Evolutionary conservation across 1,140 invertebrate genomes (phyloP).

Genomic region (Zaprionus taronus): DNA sequence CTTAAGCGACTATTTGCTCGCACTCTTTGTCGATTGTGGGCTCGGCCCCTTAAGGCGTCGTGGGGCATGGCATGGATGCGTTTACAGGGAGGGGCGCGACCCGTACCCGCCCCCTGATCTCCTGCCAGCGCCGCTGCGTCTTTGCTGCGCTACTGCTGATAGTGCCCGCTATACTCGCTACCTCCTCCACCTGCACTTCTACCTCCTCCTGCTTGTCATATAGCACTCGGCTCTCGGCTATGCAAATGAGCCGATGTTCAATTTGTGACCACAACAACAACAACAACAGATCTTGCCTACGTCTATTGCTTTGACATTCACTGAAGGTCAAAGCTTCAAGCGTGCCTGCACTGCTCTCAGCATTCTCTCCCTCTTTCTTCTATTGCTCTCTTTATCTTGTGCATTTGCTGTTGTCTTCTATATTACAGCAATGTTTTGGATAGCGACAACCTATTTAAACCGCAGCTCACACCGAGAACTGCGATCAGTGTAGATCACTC

Average conservation of each 20-base stretch:
- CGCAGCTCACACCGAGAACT: too few species aligned
- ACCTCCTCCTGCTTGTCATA: not conserved
- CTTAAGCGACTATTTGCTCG: not conserved
- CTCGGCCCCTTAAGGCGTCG: constrained; percentile 9
- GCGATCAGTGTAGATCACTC: constrained; percentile 1
- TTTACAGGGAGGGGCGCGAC: not conserved
- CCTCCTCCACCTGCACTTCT: not conserved
- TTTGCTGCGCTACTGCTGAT: not conserved
- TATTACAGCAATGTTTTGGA: constrained; percentile 9
- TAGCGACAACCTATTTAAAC: constrained; percentile 21
- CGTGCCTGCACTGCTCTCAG: constrained; percentile 13
- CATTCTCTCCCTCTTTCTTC: not conserved
- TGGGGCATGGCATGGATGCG: not conserved
- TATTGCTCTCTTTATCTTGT: constrained; percentile 7
- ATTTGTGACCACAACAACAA: constrained; percentile 47
- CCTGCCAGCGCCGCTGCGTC: not conserved
- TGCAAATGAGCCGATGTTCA: constrained; percentile 68
- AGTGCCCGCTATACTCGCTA: not conserved
- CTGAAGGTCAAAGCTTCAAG: constrained; percentile 57
- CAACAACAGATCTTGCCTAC: constrained; percentile 19
- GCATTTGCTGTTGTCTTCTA: constrained; percentile 3
- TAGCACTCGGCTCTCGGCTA: constrained; percentile 15
- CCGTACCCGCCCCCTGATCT: not conserved
- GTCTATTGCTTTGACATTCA: constrained; percentile 65
- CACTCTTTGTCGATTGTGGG: constrained; percentile 11